Evolutionary conservation across 2,888 invertebrate species (phyloP).

Genomic region (Prosapia bicincta): DNA sequence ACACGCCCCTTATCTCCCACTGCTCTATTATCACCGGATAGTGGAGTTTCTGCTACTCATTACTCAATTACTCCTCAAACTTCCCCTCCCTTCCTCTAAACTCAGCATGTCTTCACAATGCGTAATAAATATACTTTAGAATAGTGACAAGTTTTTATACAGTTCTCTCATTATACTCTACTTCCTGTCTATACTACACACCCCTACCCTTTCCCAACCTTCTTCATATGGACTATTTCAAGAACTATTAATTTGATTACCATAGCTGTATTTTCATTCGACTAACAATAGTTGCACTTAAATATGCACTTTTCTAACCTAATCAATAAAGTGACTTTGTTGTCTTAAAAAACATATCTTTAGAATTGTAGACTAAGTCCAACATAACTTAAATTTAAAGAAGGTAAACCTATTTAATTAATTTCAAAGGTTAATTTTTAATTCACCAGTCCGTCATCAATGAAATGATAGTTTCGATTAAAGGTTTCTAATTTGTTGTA

Average conservation of each 20-base stretch:
- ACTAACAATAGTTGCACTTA: too few species aligned
- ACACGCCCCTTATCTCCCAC: not conserved
- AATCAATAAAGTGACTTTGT: too few species aligned
- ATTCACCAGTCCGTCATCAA: too few species aligned
- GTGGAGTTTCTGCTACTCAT: constrained; percentile 18
- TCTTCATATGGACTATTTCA: not conserved
- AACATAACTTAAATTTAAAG: too few species aligned
- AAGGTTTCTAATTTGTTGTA: too few species aligned
- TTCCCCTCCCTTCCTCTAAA: not conserved
- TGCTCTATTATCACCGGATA: not conserved
- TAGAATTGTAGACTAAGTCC: too few species aligned
- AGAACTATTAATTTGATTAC: not conserved
- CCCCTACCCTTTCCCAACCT: not conserved
- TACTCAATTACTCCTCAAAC: constrained; percentile 21
- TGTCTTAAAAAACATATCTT: too few species aligned
- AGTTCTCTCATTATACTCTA: constrained; percentile 26
- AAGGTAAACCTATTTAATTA: too few species aligned
- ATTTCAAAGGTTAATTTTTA: too few species aligned
- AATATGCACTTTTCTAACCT: too few species aligned
- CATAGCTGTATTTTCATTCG: too few species aligned
- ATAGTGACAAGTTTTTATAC: constrained; percentile 29
- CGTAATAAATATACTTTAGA: constrained; percentile 29
- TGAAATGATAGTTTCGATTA: too few species aligned
- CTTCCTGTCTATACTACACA: constrained; percentile 12
- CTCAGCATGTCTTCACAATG: constrained; percentile 24